phyloP scores from a whole-genome alignment of 2,797 vertebrate genomes.

The Clarias laeviceps region DNA sequence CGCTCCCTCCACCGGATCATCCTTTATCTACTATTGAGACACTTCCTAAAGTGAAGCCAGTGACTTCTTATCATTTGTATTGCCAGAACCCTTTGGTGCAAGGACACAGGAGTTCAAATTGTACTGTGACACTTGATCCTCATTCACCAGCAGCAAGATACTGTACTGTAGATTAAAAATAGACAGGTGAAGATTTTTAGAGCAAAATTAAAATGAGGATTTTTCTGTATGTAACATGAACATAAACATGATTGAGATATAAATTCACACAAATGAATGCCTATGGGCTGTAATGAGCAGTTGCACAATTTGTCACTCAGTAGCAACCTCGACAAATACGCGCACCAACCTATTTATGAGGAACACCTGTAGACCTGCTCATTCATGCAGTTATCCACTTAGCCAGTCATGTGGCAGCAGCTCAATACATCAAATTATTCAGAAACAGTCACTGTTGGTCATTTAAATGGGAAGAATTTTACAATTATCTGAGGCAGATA shows the following conservation, averaged over 20 bases:
- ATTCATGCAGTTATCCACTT: not conserved
- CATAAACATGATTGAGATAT: not conserved
- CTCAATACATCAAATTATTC: not conserved
- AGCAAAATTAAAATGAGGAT: not conserved
- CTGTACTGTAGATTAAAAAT: not conserved
- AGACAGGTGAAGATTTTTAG: not conserved
- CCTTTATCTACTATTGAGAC: conserved; percentile 25
- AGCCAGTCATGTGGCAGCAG: not conserved
- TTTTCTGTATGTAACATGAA: not conserved
- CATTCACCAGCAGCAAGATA: not conserved
- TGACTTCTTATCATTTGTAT: not conserved
- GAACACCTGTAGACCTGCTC: not conserved
- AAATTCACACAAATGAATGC: conserved; percentile 36
- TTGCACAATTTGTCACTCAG: not conserved
- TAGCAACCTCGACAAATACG: not conserved
- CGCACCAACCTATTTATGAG: too few relatives aligned
- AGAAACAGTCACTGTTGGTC: not conserved
- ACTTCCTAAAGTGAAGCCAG: conserved; percentile 8
- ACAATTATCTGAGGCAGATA: not conserved
- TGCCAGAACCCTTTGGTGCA: not conserved
- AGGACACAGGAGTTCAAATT: not conserved
- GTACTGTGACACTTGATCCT: not conserved
- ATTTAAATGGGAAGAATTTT: not conserved
- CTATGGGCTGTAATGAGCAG: not conserved
- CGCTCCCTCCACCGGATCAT: conserved; percentile 32